Evolutionary conservation across 2,888 invertebrate species (phyloP).

Genomic region (Xanthia togata): DNA sequence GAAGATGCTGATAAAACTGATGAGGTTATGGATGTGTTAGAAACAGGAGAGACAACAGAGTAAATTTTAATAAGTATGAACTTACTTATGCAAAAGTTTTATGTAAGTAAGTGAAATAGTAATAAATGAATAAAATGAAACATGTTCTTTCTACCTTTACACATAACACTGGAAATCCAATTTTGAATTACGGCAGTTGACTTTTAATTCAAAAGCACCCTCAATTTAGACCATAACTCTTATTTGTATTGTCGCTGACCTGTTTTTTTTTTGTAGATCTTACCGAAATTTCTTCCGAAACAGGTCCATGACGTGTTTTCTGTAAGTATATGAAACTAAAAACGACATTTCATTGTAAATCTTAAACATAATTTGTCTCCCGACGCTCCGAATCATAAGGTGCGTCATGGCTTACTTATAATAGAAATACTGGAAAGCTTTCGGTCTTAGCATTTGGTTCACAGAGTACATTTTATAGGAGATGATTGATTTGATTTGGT

Average conservation of each 20-base stretch:
- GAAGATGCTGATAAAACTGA: slow-evolving; percentile 18
- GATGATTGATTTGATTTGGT: slow-evolving; percentile 23
- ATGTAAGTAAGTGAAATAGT: slow-evolving; percentile 30
- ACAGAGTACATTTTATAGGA: too few species aligned
- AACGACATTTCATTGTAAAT: slow-evolving; percentile 8
- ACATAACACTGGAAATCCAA: background rate
- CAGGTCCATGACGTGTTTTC: slow-evolving; percentile 1
- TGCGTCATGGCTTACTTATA: background rate
- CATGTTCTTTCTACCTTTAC: background rate
- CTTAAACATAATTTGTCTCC: slow-evolving; percentile 2
- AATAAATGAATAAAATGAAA: slow-evolving; percentile 21
- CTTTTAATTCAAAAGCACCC: slow-evolving; percentile 5
- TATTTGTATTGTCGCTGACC: background rate
- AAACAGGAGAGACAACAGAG: slow-evolving; percentile 17
- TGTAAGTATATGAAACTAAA: slow-evolving; percentile 4
- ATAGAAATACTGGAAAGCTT: background rate
- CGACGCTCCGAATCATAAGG: slow-evolving; percentile 6
- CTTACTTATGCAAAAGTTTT: background rate
- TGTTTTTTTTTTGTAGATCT: background rate
- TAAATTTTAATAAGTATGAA: slow-evolving; percentile 27
- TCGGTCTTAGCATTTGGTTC: slow-evolving; percentile 2
- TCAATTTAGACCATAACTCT: background rate
- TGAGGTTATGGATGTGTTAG: slow-evolving; percentile 10
- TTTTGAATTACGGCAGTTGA: background rate
- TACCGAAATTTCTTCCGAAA: slow-evolving; percentile 18